Percentiles rank a stretch among this genome's conserved stretches.
These are phyloP conservation scores for Plestiodon gilberti DNA, from an alignment of 2,113 vertebrate genomes.

Conservation along the genomic window DNA sequence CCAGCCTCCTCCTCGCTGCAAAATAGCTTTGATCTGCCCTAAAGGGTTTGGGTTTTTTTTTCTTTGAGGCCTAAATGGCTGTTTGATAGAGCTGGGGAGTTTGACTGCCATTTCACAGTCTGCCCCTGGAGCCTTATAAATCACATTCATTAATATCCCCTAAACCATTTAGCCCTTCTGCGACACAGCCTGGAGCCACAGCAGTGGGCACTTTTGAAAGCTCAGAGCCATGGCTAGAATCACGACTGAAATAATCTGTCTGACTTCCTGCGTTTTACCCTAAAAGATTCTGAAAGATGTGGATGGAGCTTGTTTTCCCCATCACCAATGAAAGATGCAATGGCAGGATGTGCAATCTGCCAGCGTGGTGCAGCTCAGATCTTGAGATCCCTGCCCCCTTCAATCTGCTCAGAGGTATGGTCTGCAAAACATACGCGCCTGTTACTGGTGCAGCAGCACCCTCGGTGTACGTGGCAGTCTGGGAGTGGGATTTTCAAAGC, in stretches of 20 bases:
- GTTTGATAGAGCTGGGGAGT: not conserved
- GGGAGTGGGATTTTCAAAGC: not conserved
- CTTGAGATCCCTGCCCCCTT: not conserved
- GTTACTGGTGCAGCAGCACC: not conserved
- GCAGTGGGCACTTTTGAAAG: constrained; percentile 40
- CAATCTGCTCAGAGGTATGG: too few relatives aligned
- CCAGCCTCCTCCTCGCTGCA: not conserved
- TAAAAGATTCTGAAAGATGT: constrained; percentile 32
- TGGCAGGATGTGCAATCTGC: not conserved
- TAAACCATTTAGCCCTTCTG: constrained; percentile 17
- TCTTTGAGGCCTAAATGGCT: not conserved
- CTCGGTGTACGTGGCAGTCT: not conserved
- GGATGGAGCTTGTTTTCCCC: constrained; percentile 15
- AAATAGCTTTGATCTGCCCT: not conserved
- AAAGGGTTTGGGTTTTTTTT: not conserved
- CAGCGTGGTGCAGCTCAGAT: not conserved
- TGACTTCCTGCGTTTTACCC: constrained; percentile 46
- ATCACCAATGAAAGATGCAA: not conserved
- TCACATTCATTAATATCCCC: constrained; percentile 25
- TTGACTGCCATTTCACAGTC: not conserved
- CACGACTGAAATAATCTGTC: constrained; percentile 37
- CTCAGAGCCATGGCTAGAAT: constrained; percentile 6
- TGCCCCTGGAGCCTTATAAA: not conserved
- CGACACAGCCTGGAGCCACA: constrained; percentile 29
- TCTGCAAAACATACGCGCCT: not conserved